Percentiles rank a stretch among this genome's conserved stretches.
Conservation (phyloP, 2,113 vertebrate species). For the Typhlomys cinereus region DNA sequence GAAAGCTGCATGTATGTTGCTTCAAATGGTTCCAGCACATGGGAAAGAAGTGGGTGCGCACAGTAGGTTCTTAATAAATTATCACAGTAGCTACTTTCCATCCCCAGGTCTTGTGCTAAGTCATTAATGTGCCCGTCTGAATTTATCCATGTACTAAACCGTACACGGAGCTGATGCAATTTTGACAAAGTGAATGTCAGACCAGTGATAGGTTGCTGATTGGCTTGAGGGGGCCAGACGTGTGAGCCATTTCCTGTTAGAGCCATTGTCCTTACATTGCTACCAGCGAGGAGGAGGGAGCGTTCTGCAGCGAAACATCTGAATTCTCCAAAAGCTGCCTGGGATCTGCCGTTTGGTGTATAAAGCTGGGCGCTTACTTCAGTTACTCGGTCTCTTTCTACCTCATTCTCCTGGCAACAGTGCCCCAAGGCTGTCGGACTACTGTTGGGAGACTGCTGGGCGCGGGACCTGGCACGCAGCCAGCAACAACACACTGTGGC, state of each 20-base stretch:
- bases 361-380: background rate
- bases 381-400: background rate
- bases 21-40: too few species aligned
- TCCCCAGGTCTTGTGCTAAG: too few species aligned
- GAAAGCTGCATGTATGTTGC: too few species aligned
- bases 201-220: too few species aligned
- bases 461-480: background rate
- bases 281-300: background rate
- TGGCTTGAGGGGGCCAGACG: too few species aligned
- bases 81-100: too few species aligned
- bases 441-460: background rate
- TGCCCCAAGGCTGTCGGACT: rapidly evolving
- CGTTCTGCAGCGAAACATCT: background rate
- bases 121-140: too few species aligned
- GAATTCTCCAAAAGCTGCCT: background rate
- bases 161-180: too few species aligned
- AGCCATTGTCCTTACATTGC: background rate
- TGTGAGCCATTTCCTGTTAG: background rate
- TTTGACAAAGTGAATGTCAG: too few species aligned
- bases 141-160: too few species aligned
- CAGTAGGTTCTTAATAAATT: too few species aligned
- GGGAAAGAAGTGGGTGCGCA: too few species aligned
- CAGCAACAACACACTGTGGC: background rate
- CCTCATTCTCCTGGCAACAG: background rate
- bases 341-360: background rate